A percentile compares a stretch with the other conserved stretches of the same genome.
Evolutionary conservation across 2,888 invertebrate genomes (phyloP).

Genomic region (Patella caerulea): DNA sequence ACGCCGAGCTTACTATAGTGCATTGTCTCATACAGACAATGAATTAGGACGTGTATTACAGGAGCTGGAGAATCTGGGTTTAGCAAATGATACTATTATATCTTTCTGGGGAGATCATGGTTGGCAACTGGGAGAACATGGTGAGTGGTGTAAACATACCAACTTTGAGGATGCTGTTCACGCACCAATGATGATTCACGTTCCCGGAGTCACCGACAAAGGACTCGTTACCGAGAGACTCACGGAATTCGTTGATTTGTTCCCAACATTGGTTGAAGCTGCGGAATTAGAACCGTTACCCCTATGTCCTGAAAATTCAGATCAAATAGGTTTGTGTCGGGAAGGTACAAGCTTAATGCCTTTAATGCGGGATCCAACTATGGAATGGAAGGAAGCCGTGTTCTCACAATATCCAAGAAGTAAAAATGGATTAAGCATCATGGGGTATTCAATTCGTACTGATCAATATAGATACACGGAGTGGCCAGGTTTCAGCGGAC

Average conservation of each 20-base stretch:
- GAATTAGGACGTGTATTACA: conserved; percentile 38
- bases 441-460: conserved; percentile 52
- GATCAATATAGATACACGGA: conserved; percentile 50
- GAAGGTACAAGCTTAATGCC: conserved; percentile 50
- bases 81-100: conserved; percentile 45
- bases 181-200: conserved; percentile 52
- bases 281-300: conserved; percentile 39
- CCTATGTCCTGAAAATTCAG: conserved; percentile 43
- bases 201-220: conserved; percentile 51
- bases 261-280: conserved; percentile 54
- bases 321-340: conserved; percentile 36
- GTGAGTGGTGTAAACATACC: conserved; percentile 54
- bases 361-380: conserved; percentile 32
- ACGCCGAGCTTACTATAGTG: conserved; percentile 48
- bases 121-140: conserved; percentile 57
- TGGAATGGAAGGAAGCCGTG: conserved; percentile 34
- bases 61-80: conserved; percentile 36
- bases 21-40: conserved; percentile 43
- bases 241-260: conserved; percentile 54
- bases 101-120: conserved; percentile 54
- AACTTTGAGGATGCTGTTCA: conserved; percentile 58
- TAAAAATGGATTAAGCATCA: conserved; percentile 27
- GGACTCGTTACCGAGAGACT: conserved; percentile 45
- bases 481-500: conserved; percentile 40
- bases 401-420: conserved; percentile 47